Conservation (phyloP, 2,888 invertebrate genomes). For the Sinodicranocentrus sp. region DNA sequence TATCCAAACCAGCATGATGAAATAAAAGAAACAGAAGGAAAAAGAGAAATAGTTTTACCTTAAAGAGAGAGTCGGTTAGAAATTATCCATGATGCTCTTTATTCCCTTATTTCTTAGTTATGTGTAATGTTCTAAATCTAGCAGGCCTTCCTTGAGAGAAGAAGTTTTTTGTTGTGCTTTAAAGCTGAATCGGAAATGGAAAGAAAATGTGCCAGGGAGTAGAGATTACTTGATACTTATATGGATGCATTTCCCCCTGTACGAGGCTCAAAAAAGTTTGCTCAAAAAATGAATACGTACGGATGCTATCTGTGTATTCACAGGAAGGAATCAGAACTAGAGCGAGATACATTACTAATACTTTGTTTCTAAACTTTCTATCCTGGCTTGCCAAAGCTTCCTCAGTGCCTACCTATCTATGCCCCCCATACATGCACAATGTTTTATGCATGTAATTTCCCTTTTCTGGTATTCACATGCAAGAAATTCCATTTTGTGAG, state of each 20-base stretch:
- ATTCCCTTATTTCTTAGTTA: background rate
- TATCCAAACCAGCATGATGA: too few species aligned
- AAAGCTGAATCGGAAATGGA: slow-evolving; percentile 40
- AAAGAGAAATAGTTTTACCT: slow-evolving; percentile 18
- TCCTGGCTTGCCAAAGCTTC: slow-evolving; percentile 1
- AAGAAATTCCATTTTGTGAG: background rate
- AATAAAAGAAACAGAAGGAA: background rate
- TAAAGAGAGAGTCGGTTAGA: background rate
- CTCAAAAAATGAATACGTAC: background rate
- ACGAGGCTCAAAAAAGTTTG: background rate
- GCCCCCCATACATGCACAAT: background rate
- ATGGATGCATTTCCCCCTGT: slow-evolving; percentile 17
- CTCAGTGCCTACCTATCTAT: background rate
- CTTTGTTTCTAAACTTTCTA: slow-evolving; percentile 19
- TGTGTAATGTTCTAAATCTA: background rate
- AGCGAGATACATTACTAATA: slow-evolving; percentile 4
- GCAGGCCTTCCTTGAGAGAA: background rate
- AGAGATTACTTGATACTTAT: slow-evolving; percentile 25
- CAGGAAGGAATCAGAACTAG: background rate
- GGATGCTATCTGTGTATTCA: background rate
- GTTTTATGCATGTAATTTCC: slow-evolving; percentile 20
- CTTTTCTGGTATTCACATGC: slow-evolving; percentile 5
- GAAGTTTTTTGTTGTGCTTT: slow-evolving; percentile 29
- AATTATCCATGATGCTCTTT: background rate
- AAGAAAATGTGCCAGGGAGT: slow-evolving; percentile 36